A percentile compares a stretch with the other conserved stretches of the same genome.
Conservation (phyloP, 2,797 vertebrate genomes). For the Etheostoma nigrum region DNA sequence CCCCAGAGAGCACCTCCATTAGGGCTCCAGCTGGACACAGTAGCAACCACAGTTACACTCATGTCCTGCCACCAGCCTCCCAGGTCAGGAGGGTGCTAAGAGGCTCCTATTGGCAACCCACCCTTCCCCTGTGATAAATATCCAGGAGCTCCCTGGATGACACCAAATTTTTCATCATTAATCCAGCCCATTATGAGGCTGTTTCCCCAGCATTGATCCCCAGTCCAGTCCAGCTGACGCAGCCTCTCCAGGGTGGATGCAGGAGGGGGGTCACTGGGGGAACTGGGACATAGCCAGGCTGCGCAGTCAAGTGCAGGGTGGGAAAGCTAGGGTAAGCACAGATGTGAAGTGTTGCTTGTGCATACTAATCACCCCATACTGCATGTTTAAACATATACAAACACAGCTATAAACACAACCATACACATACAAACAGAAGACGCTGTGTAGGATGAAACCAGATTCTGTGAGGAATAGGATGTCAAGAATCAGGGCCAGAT, state of each 20-base stretch:
- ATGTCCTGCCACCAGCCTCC: conserved; percentile 72
- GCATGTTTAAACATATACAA: conserved; percentile 35
- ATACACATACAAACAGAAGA: conserved; percentile 11
- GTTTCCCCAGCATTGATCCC: conserved; percentile 93
- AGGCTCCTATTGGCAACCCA: conserved; percentile 84
- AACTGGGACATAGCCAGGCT: conserved; percentile 82
- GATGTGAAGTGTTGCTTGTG: conserved; percentile 62
- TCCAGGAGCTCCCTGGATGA: conserved; percentile 88
- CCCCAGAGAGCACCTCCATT: conserved; percentile 75
- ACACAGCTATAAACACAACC: conserved; percentile 8
- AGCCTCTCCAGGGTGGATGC: conserved; percentile 84
- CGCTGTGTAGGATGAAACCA: conserved; percentile 10
- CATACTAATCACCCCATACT: conserved; percentile 45
- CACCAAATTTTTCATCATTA: conserved; percentile 99
- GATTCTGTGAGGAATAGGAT: conserved; percentile 29
- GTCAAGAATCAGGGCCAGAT: conserved; percentile 45
- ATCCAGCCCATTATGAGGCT: conserved; percentile 93
- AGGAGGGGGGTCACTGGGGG: conserved; percentile 66
- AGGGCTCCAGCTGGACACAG: conserved; percentile 73
- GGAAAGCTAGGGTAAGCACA: conserved; percentile 61
- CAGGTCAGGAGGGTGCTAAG: conserved; percentile 79
- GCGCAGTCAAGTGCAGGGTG: conserved; percentile 59
- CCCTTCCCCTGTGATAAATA: conserved; percentile 92
- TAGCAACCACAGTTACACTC: conserved; percentile 68
- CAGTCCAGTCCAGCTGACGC: conserved; percentile 82